Evolutionary conservation across 2,797 vertebrate species (phyloP).

Genomic region (Acanthurus tractus): DNA sequence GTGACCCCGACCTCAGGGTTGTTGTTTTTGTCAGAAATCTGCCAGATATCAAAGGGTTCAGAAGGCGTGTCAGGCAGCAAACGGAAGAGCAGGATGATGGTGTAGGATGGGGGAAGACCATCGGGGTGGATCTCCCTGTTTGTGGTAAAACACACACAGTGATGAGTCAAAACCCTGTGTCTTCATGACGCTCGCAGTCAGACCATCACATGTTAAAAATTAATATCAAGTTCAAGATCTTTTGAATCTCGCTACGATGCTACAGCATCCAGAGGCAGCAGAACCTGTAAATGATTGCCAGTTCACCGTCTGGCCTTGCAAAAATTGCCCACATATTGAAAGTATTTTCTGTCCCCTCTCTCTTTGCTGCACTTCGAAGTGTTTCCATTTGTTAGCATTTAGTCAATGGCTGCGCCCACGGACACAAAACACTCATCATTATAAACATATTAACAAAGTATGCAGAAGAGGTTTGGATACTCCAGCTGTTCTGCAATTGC

Average conservation of each 20-base stretch:
- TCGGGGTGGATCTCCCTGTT: constrained; percentile 96
- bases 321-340: constrained; percentile 76
- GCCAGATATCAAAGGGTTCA: constrained; percentile 97
- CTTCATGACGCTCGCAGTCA: constrained; percentile 1
- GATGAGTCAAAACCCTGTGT: constrained; percentile 9
- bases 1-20: constrained; percentile 96
- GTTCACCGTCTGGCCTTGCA: constrained; percentile 42
- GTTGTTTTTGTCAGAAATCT: constrained; percentile 94
- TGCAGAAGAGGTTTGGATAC: constrained; percentile 47
- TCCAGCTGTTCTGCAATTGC: constrained; percentile 37
- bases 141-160: constrained; percentile 37
- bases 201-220: constrained; percentile 5
- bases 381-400: constrained; percentile 76
- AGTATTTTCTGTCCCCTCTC: constrained; percentile 70
- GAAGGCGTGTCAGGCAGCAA: constrained; percentile 92
- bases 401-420: constrained; percentile 40
- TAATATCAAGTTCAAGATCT: constrained; percentile 24
- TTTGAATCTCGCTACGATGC: constrained; percentile 21
- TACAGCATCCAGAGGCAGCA: constrained; percentile 25
- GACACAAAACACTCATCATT: constrained; percentile 65
- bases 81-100: constrained; percentile 95
- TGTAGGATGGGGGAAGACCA: constrained; percentile 94
- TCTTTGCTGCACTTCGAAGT: constrained; percentile 57
- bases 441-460: constrained; percentile 69
- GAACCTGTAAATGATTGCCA: constrained; percentile 55